A percentile compares a stretch with the other conserved stretches of the same genome.
phyloP scores from a whole-genome alignment of 2,888 invertebrate genomes.

The Vannuccia rotundouncinata region DNA sequence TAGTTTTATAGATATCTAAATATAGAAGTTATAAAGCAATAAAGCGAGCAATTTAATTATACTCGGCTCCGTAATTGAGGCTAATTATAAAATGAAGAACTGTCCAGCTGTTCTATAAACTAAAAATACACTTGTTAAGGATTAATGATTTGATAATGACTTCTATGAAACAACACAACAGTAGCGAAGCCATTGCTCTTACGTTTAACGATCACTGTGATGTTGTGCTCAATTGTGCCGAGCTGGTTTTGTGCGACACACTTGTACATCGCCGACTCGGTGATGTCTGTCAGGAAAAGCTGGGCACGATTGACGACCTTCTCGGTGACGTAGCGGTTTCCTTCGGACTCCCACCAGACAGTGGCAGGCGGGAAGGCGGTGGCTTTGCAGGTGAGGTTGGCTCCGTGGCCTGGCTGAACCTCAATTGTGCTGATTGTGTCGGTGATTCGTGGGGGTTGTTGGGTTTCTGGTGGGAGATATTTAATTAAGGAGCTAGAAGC shows the following conservation, averaged over 20 bases:
- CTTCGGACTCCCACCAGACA: slow-evolving; percentile 2
- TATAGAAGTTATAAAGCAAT: too few relatives aligned
- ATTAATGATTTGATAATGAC: not conserved
- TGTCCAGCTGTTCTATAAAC: too few relatives aligned
- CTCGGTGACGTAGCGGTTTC: not conserved
- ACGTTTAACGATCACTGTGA: slow-evolving; percentile 24
- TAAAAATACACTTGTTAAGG: too few relatives aligned
- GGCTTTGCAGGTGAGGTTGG: slow-evolving; percentile 28
- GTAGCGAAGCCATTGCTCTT: not conserved
- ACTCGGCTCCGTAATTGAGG: too few relatives aligned
- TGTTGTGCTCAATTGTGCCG: not conserved
- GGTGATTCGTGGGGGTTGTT: slow-evolving; percentile 7
- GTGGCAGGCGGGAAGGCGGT: not conserved
- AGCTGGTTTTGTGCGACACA: slow-evolving; percentile 6
- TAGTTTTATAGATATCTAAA: too few relatives aligned
- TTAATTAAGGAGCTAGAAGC: too few relatives aligned
- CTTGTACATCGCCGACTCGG: slow-evolving; percentile 12
- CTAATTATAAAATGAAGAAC: too few relatives aligned
- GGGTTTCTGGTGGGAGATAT: not conserved
- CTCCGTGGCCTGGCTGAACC: slow-evolving; percentile 27
- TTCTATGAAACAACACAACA: not conserved
- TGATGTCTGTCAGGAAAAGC: slow-evolving; percentile 26
- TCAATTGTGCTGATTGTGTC: not conserved
- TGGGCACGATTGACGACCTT: not conserved
- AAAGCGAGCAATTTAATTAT: too few relatives aligned